Conservation (phyloP, 2,113 vertebrate species). For the Bambusicola thoracicus region DNA sequence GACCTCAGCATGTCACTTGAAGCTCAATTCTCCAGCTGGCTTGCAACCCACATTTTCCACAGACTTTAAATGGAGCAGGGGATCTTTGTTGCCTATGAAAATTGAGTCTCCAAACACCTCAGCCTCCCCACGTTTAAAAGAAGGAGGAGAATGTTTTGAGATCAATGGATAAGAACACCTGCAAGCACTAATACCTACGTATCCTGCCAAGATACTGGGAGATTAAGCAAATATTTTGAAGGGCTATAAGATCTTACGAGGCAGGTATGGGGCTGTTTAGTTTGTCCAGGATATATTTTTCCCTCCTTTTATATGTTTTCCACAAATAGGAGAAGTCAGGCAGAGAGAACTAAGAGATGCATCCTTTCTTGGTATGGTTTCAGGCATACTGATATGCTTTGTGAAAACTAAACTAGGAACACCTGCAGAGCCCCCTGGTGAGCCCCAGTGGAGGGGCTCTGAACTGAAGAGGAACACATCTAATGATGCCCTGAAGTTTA, state of each 20-base stretch:
- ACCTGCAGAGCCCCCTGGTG: not conserved
- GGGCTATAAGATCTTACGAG: conserved; percentile 16
- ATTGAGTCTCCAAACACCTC: conserved; percentile 43
- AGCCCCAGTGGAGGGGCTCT: not conserved
- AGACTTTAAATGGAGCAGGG: not conserved
- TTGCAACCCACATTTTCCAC: conserved; percentile 19
- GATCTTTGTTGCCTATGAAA: conserved; percentile 43
- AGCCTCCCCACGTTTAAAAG: not conserved
- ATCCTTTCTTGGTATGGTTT: not conserved
- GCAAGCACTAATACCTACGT: not conserved
- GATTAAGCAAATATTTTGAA: conserved; percentile 66
- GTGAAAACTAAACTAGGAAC: not conserved
- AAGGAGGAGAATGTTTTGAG: conserved; percentile 54
- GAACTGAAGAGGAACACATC: not conserved
- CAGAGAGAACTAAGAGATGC: not conserved
- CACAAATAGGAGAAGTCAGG: not conserved
- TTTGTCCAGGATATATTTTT: conserved; percentile 8
- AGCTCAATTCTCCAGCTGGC: conserved; percentile 17
- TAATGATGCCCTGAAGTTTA: not conserved
- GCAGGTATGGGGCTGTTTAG: conserved; percentile 15
- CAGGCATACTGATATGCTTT: not conserved
- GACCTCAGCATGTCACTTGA: conserved; percentile 28
- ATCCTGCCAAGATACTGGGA: conserved; percentile 50
- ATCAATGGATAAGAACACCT: conserved; percentile 68
- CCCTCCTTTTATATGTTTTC: not conserved